phyloP scores from a whole-genome alignment of 64 coral and sea anemone species.

The Exaiptasia diaphana region DNA sequence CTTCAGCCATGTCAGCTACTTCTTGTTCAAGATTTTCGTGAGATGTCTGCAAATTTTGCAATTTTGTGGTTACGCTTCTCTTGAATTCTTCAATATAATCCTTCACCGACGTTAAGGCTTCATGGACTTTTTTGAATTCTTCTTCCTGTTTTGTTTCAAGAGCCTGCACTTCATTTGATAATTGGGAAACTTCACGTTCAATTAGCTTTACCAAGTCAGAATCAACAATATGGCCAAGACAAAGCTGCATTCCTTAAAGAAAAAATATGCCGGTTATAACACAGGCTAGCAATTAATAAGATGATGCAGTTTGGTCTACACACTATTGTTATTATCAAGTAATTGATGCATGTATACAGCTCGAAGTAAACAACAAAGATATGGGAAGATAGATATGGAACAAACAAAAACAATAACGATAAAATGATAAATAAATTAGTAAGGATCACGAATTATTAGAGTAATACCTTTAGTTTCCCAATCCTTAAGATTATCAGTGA shows the following conservation, averaged over 20 bases:
- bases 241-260: conserved; percentile 51
- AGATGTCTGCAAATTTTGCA: background rate
- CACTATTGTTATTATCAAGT: no score
- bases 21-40: background rate
- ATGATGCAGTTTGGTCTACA: no score
- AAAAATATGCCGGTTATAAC: no score
- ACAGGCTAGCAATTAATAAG: no score
- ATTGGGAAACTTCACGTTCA: conserved; percentile 11
- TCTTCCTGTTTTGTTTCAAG: conserved; percentile 10
- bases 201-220: conserved; percentile 42
- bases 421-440: no score
- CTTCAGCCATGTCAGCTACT: background rate
- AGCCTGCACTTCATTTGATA: conserved; percentile 27
- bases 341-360: no score
- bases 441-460: background rate
- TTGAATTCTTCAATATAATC: conserved; percentile 5
- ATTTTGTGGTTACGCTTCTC: background rate
- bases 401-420: no score
- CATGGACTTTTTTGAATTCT: conserved; percentile 38
- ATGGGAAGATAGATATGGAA: no score
- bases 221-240: conserved; percentile 56
- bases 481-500: background rate
- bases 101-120: conserved; percentile 5
- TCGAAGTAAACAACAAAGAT: no score
- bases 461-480: conserved; percentile 9